Base-by-base conservation (phyloP, 1,140 invertebrate genomes). In the Homarus americanus region DNA sequence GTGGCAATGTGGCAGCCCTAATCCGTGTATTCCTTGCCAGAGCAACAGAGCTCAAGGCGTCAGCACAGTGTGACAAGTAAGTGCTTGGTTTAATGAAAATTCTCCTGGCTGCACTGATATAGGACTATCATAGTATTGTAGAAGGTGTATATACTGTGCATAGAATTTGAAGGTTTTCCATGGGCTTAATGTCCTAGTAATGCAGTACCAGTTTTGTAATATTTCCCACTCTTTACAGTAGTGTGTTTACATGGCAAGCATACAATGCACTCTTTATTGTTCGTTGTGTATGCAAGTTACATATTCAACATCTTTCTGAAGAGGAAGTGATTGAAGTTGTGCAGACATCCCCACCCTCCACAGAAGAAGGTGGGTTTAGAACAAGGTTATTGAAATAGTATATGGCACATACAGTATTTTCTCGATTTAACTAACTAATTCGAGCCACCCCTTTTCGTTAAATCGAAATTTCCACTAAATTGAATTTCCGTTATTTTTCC, bases 261-360 rank as follows among this genome's bases (percentile, higher is more conserved):
- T 98, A 97, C 94, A 99, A 99, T 95, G 97, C 97, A 0, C 94
- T 99, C 44, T 98, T 99, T 93, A 97, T 99, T 32, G 96, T 99
- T 87, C 96, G 98, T 85, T 97, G 96, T 93, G 96, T 98, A 85
- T 96, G 97, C 84, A 99, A 99, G 94, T 99, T 98, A 94, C 95
- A 99, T 69, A 96, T 98, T 28, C 94, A 96, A 93, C 95, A 95
- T 83, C 93, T 96, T 28, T 95, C 94, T 69, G 95, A 96, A 92
- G 94, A 95, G 84, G 94, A 95, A 69, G 92, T 95, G 1, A 85
- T 95, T 69, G 94, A 95, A 89, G 94, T 95, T 92, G 94, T 95
- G 92, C 94, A 94, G 87, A 93, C 93, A 34, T 93, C 38, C 20
- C 84, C 91, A 12, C 76, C 83, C 20, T 41, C 69, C 58, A 17